These are phyloP conservation scores for Tinamus guttatus DNA, from an alignment of 2,113 vertebrate genomes.

Conservation along the genomic window DNA sequence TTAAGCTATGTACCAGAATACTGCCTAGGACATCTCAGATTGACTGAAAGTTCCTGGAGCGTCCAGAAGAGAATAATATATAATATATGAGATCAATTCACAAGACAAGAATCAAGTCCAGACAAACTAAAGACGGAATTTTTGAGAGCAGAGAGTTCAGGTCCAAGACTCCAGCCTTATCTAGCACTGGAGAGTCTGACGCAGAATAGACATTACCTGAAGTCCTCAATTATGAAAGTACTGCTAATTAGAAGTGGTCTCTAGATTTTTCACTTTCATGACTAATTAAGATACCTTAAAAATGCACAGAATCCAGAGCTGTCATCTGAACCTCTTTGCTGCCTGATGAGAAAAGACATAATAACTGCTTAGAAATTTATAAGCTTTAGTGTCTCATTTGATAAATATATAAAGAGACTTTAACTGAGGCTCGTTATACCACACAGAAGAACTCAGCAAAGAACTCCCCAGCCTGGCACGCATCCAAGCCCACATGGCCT, in stretches of 20 bases:
- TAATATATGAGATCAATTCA: background rate
- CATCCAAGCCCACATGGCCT: fast-evolving
- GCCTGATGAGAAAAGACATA: background rate
- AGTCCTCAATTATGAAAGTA: background rate
- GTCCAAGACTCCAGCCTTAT: background rate
- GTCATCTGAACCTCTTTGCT: background rate
- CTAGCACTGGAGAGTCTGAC: background rate
- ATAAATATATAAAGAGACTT: background rate
- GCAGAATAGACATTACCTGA: background rate
- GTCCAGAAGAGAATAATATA: background rate
- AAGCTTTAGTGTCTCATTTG: background rate
- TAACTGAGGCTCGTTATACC: background rate
- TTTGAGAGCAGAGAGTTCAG: background rate
- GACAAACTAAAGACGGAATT: background rate
- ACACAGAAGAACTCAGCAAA: background rate
- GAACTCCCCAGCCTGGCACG: background rate
- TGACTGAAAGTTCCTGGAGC: background rate
- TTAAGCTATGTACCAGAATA: background rate
- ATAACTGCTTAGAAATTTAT: background rate
- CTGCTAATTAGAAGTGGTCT: background rate
- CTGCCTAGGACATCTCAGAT: background rate
- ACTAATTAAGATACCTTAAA: background rate
- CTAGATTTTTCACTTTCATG: background rate
- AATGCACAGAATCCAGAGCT: background rate
- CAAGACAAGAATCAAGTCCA: background rate